These are phyloP conservation scores for Pogonophryne albipinna DNA, from an alignment of 2,797 vertebrate species.

Conservation along the genomic window DNA sequence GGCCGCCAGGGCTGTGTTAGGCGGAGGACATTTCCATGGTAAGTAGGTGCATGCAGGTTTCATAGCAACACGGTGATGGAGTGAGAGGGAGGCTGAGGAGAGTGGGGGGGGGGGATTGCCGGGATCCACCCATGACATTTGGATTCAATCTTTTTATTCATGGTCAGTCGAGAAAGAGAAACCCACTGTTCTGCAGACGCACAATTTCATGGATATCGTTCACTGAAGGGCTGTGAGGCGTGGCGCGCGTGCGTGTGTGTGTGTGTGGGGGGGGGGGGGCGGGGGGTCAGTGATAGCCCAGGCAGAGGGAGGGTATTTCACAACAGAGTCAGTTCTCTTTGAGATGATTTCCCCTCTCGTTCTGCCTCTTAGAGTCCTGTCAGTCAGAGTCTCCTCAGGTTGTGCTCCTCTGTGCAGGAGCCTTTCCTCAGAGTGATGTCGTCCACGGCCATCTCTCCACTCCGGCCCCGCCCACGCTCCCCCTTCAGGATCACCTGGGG, in stretches of 20 bases:
- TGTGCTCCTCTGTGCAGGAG: constrained; percentile 89
- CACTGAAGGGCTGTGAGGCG: constrained; percentile 14
- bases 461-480: constrained; percentile 88
- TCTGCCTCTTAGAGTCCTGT: constrained; percentile 32
- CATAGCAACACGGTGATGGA: constrained; percentile 54
- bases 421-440: constrained; percentile 93
- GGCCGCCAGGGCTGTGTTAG: constrained; percentile 41
- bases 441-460: constrained; percentile 93
- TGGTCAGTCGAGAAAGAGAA: constrained; percentile 32
- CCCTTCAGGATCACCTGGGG: constrained; percentile 95
- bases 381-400: constrained; percentile 85
- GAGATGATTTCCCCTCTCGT: constrained; percentile 59
- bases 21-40: constrained; percentile 56
- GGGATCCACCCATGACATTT: constrained; percentile 47
- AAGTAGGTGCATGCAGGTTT: constrained; percentile 63
- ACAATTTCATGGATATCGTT: constrained; percentile 43
- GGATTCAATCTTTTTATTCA: constrained; percentile 55
- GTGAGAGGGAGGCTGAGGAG: constrained; percentile 39
- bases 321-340: constrained; percentile 76
- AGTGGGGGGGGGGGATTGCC: constrained; percentile 15
- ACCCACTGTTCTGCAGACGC: constrained; percentile 45
- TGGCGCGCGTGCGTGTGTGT: too few species aligned
- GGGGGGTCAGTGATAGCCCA: constrained; percentile 24
- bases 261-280: background rate
- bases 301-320: constrained; percentile 56